Evolutionary conservation across 2,888 invertebrate genomes (phyloP).

Genomic region (Coelopa pilipes): DNA sequence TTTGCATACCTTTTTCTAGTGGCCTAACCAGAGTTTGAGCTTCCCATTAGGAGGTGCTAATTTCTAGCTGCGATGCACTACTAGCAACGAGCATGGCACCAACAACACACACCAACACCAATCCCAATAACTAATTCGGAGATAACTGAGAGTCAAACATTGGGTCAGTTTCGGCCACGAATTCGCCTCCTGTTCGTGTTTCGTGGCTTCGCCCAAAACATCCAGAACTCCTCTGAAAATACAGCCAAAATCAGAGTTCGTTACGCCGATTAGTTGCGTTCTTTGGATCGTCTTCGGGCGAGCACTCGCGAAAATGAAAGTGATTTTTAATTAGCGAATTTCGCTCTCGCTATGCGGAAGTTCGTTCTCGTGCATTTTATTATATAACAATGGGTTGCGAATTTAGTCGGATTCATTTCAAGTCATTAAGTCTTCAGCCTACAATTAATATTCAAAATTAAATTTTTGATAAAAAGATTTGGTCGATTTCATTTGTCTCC

Average conservation of each 20-base stretch:
- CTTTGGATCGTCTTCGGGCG: too few species aligned
- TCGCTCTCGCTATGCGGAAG: not conserved
- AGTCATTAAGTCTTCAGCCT: too few species aligned
- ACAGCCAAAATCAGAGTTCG: too few species aligned
- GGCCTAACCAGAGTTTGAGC: conserved; percentile 7
- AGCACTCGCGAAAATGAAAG: conserved; percentile 34
- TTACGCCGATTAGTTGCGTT: too few species aligned
- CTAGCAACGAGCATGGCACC: not conserved
- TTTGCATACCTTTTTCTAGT: conserved; percentile 10
- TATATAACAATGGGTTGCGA: too few species aligned
- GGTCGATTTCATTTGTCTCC: too few species aligned
- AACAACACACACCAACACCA: not conserved
- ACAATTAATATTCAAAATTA: too few species aligned
- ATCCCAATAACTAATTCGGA: too few species aligned
- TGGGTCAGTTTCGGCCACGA: not conserved
- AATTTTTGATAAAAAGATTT: too few species aligned
- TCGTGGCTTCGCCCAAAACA: not conserved
- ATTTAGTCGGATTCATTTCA: too few species aligned
- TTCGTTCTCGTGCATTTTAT: too few species aligned
- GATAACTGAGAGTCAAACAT: not conserved
- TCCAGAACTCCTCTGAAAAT: too few species aligned
- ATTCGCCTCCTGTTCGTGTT: not conserved
- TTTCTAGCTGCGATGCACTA: conserved; percentile 26
- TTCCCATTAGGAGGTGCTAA: conserved; percentile 29
- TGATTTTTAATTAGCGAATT: conserved; percentile 36